Evolutionary conservation across 1,140 invertebrate genomes (phyloP).

Genomic region (Drosophila funebris): DNA sequence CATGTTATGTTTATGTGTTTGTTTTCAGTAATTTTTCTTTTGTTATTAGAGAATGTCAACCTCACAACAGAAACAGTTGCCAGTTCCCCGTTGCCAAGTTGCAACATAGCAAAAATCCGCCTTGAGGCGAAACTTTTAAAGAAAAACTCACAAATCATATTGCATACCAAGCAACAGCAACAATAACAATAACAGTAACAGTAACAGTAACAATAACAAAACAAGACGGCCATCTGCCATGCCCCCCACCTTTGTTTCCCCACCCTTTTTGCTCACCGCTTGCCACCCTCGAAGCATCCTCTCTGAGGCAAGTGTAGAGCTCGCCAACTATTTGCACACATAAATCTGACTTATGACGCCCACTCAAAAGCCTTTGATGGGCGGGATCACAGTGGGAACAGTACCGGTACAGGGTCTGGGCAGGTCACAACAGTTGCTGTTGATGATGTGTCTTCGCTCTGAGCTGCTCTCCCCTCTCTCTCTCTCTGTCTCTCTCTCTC

Average conservation of each 20-base stretch:
- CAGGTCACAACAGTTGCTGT: constrained; percentile 22
- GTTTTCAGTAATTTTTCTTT: constrained; percentile 53
- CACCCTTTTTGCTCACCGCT: not conserved
- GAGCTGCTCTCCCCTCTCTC: not conserved
- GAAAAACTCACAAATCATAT: constrained; percentile 72
- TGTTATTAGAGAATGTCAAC: constrained; percentile 57
- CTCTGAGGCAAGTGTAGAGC: constrained; percentile 3
- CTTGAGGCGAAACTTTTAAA: constrained; percentile 61
- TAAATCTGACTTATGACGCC: constrained; percentile 79
- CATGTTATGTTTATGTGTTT: constrained; percentile 8
- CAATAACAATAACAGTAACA: constrained; percentile 35
- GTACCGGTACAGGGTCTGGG: constrained; percentile 8
- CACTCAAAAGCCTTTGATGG: constrained; percentile 34
- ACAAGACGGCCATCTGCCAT: constrained; percentile 34
- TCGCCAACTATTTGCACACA: constrained; percentile 72
- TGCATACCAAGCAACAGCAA: constrained; percentile 34
- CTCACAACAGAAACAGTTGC: constrained; percentile 11
- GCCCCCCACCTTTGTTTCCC: constrained; percentile 15
- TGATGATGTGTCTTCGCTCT: constrained; percentile 60
- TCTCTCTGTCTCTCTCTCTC: constrained; percentile 8
- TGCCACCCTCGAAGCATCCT: not conserved
- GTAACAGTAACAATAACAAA: constrained; percentile 38
- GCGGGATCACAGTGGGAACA: constrained; percentile 1
- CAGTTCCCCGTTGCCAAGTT: constrained; percentile 29
- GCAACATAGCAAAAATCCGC: constrained; percentile 39